Base-by-base conservation (phyloP, 2,113 vertebrate genomes). In the Aix galericulata region DNA sequence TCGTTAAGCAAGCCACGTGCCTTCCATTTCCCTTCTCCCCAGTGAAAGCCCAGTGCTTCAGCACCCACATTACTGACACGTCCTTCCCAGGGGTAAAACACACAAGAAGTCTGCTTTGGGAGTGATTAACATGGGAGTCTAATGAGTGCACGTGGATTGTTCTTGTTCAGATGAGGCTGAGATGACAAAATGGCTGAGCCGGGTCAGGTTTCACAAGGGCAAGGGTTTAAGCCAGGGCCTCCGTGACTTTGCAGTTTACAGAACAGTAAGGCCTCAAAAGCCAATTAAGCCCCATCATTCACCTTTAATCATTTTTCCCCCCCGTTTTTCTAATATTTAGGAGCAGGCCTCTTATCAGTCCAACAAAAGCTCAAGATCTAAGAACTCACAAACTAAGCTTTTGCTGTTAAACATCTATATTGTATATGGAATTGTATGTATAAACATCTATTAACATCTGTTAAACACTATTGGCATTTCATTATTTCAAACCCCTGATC, bases 361-460 rank as follows among this genome's bases (percentile, higher is more conserved):
- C 3, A 44, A 16, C 1, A 18, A 2, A 3, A 56, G 2, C 3
- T 7, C 1, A 3, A 9, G 23, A 31, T 1, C 3, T 11, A 11
- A 4, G 1, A 55, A 16, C 0, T 0, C 2, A 0, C 2, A 0
- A 34, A 2, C 4, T 1, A 3, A 50, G 3, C 4, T 32, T 34
- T 13, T 0, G 0, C 40, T 13, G 2, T 31, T 42, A 13, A 60
- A 3, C 8, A 5, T 3, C 29, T 13, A 2, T 0, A 40, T 40
- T 40, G 38, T 12, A 40, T 40, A 40, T 40, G 13, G 12, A 40
- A 40, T 2, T 40, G 11, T 40, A 40, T 40, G 38, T 40, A 40
- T 40, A 40, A 40, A 13, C 38, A 40, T 40, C 38, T 13, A 40
- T 13, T 40, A 40, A 40, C 11, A 40, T 40, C 38, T 40, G 38